Percentiles rank a stretch among this genome's conserved stretches.
Conservation (phyloP, 2,113 vertebrate species). For the Rhodinocichla rosea region DNA sequence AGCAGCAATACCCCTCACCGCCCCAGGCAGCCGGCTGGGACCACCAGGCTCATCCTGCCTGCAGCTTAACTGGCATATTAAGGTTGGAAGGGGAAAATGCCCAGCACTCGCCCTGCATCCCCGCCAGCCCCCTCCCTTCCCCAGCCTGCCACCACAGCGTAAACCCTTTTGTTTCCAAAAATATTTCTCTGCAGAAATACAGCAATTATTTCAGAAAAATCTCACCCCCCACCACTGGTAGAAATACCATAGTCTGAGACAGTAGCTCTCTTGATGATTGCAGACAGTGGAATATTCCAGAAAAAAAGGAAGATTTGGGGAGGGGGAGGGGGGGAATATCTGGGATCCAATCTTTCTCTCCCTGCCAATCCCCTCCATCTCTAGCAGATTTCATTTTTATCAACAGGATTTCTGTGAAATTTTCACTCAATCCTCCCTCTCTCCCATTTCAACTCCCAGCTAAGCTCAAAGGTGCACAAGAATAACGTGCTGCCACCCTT, state of each 20-base stretch:
- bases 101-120: background rate
- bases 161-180: slow-evolving; percentile 6
- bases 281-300: slow-evolving; percentile 56
- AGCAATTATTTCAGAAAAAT: slow-evolving; percentile 43
- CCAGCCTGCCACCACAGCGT: background rate
- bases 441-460: background rate
- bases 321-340: slow-evolving; percentile 14
- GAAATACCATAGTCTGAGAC: slow-evolving; percentile 35
- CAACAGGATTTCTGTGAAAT: slow-evolving; percentile 32
- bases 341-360: slow-evolving; percentile 52
- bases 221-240: background rate
- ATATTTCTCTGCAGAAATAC: background rate
- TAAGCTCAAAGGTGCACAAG: background rate
- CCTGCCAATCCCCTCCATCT: background rate
- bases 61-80: background rate
- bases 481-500: background rate
- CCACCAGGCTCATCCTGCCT: slow-evolving; percentile 25
- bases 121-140: background rate
- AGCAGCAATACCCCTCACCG: background rate
- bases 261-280: slow-evolving; percentile 27
- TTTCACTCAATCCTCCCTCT: background rate
- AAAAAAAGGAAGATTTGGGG: slow-evolving; percentile 19
- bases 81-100: background rate
- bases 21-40: background rate
- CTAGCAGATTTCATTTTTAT: slow-evolving; percentile 26